These are phyloP conservation scores for Cephus pulcher DNA, from an alignment of 2,888 invertebrate genomes.

Conservation along the genomic window DNA sequence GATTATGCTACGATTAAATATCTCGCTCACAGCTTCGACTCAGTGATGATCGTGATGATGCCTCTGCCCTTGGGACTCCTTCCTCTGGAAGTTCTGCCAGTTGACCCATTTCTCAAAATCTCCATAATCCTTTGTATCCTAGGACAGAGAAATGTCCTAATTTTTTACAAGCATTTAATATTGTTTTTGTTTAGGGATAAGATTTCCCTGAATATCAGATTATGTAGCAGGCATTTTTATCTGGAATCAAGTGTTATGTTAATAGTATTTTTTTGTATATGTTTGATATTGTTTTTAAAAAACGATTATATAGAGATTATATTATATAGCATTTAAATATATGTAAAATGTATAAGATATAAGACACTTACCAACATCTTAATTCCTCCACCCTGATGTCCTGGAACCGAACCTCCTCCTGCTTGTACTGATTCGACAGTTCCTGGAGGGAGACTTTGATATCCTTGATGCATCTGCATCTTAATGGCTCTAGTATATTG, in stretches of 20 bases:
- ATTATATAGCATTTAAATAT: not conserved
- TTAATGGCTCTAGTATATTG: slow-evolving; percentile 48
- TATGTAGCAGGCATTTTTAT: slow-evolving; percentile 58
- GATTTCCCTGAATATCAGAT: slow-evolving; percentile 40
- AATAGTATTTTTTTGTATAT: not conserved
- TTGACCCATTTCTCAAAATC: slow-evolving; percentile 41
- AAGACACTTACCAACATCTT: slow-evolving; percentile 55
- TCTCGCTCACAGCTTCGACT: slow-evolving; percentile 1
- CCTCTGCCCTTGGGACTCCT: slow-evolving; percentile 34
- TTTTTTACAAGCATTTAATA: slow-evolving; percentile 24
- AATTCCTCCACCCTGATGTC: slow-evolving; percentile 59
- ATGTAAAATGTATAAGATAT: not conserved
- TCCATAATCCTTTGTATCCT: slow-evolving; percentile 42
- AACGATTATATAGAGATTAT: not conserved
- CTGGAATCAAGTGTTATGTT: slow-evolving; percentile 48
- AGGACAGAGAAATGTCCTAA: slow-evolving; percentile 18
- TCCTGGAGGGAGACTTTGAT: slow-evolving; percentile 60
- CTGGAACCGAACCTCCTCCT: slow-evolving; percentile 56
- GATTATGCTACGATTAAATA: slow-evolving; percentile 17
- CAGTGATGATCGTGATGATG: slow-evolving; percentile 54
- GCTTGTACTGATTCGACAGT: slow-evolving; percentile 58
- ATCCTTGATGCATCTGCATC: slow-evolving; percentile 62
- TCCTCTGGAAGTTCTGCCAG: slow-evolving; percentile 46
- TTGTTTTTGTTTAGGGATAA: slow-evolving; percentile 35
- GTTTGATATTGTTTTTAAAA: not conserved